Conservation (phyloP, 2,888 invertebrate genomes). For the Artemia sp. region DNA sequence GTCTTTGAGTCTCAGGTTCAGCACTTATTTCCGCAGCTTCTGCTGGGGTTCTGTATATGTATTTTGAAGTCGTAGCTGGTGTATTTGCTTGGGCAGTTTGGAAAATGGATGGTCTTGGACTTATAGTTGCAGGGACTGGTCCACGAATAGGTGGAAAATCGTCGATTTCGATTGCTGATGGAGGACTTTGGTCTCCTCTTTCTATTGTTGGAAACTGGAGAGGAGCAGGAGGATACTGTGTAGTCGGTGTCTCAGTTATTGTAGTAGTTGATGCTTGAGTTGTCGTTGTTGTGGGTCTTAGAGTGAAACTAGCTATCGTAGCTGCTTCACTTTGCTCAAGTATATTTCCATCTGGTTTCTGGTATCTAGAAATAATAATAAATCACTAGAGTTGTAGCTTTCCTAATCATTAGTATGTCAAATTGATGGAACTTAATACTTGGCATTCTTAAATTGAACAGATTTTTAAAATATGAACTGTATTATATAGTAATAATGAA, state of each 20-base stretch:
- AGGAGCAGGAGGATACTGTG: background rate
- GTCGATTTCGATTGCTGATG: background rate
- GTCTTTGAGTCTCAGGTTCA: background rate
- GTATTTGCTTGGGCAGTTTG: background rate
- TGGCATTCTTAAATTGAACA: too few species aligned
- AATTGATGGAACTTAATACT: too few species aligned
- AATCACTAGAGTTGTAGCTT: too few species aligned
- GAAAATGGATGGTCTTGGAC: background rate
- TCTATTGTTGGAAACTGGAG: background rate
- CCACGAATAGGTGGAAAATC: background rate
- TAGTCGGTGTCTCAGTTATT: background rate
- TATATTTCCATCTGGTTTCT: too few species aligned
- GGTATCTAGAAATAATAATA: too few species aligned
- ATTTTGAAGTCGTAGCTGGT: background rate
- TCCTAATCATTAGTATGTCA: too few species aligned
- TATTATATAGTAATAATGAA: too few species aligned
- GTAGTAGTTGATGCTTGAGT: background rate
- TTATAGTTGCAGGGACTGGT: background rate
- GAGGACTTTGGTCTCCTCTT: constrained; percentile 13
- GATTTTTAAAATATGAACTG: too few species aligned
- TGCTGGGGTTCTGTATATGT: background rate
- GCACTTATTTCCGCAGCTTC: background rate
- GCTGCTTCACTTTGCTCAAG: too few species aligned
- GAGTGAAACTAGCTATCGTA: too few species aligned
- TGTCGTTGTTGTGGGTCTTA: background rate